Evolutionary conservation across 2,797 vertebrate genomes (phyloP).

Genomic region (Galago senegalensis): DNA sequence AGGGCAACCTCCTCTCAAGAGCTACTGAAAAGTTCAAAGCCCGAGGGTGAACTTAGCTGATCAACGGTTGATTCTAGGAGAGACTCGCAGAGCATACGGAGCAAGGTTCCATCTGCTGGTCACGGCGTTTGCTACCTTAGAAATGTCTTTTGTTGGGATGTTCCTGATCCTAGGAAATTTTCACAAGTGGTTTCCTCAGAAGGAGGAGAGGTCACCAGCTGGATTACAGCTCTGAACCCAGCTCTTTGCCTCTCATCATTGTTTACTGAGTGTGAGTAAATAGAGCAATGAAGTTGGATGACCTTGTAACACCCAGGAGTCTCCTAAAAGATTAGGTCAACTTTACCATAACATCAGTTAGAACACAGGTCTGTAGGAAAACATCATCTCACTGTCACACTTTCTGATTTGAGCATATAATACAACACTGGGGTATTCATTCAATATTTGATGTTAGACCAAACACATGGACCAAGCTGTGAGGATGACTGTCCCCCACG

Average conservation of each 20-base stretch:
- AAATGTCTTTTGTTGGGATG: neutral
- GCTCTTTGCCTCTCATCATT: neutral
- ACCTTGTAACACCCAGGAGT: neutral
- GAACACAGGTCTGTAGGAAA: neutral
- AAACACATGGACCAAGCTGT: neutral
- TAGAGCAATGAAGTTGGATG: neutral
- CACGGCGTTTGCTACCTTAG: neutral
- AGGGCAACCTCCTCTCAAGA: neutral
- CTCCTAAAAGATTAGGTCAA: neutral
- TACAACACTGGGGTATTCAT: neutral
- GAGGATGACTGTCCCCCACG: accelerated
- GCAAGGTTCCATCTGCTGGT: neutral
- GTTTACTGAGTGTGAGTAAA: neutral
- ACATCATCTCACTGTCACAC: accelerated
- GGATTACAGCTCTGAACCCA: too few species aligned
- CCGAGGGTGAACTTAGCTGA: neutral
- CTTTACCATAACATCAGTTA: neutral
- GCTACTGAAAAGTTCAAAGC: neutral
- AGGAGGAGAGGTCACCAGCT: neutral
- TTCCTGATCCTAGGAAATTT: neutral
- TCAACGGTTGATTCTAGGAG: accelerated
- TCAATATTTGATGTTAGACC: neutral
- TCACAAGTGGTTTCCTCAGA: neutral
- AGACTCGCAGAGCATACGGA: neutral
- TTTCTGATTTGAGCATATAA: neutral